Evolutionary conservation across 2,888 invertebrate species (phyloP), one percentile per base, ranked within the genome.

Genomic region (Drosophila nigricruria): DNA sequence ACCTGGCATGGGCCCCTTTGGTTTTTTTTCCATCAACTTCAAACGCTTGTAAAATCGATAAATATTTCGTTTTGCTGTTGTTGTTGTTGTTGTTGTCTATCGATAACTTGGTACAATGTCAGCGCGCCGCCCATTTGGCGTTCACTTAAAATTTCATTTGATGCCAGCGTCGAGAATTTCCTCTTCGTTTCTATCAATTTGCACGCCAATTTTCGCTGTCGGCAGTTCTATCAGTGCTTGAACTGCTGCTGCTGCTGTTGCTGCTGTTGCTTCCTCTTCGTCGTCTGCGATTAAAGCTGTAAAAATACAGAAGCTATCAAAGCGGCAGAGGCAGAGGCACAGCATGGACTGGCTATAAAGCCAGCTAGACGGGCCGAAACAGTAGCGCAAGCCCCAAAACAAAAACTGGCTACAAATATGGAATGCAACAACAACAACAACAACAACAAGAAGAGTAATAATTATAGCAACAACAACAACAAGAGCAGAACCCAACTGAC

Each of bases 221-320:
- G 80, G 71, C 77, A 43, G 16, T 75, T 72, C 61, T 69, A 67
- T 69, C 78, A 70, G 79, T 59, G 81, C 62, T 62, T 62, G 5
- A 34, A 12, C 23, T 34, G 32, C 50, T 20, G 32, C 20, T 34
- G 20, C 32, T 14, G 14, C 81, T 57, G 59, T 16, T 32, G 16
- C 78, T 60, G 63, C 20, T 27, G 27, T 30, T 69, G 20, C 36
- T 38, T 58, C 49, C 38, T 42, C 40, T 52, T 32, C 43, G 36
- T 20, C 69, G 18, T 50, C 66, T 65, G 58, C 73, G 73, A 74
- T 74, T 75, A 62, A 45, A 87, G 88, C 88, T 68, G 89, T 75
- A 83, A 86, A 88, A 88, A 86, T 80, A 80, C 83, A 65, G 81
- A 82, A 79, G 88, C 86, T 43, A 85, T 85, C 73, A 82, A 82